Conservation (phyloP, 2,113 vertebrate genomes). For the Xenopus laevis region DNA sequence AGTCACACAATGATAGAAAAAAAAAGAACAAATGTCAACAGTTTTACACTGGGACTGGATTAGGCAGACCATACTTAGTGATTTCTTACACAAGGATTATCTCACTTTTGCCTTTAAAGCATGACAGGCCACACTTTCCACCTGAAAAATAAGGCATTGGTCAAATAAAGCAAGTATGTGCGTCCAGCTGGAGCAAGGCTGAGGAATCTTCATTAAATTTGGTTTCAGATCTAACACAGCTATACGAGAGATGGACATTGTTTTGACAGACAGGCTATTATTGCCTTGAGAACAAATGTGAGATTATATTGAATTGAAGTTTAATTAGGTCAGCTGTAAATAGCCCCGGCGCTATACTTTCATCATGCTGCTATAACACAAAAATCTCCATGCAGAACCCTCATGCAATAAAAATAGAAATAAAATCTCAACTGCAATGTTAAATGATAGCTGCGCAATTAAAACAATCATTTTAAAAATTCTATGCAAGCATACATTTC, state of each 20-base stretch:
- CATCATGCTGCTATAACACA: constrained; percentile 16
- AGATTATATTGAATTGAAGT: constrained; percentile 55
- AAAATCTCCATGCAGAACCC: constrained; percentile 2
- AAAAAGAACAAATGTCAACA: constrained; percentile 99
- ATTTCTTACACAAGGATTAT: constrained; percentile 84
- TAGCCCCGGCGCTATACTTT: constrained; percentile 42
- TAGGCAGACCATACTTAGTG: constrained; percentile 83
- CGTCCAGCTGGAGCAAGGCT: constrained; percentile 40
- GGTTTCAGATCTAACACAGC: constrained; percentile 51
- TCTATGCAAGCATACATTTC: background rate
- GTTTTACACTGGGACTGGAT: constrained; percentile 99
- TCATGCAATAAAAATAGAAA: constrained; percentile 28
- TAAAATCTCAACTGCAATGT: constrained; percentile 4
- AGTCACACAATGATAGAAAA: constrained; percentile 98
- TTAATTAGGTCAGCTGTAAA: constrained; percentile 56
- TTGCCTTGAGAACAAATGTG: constrained; percentile 55
- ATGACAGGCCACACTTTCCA: constrained; percentile 76
- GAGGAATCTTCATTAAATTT: constrained; percentile 55
- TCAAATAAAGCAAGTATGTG: constrained; percentile 27
- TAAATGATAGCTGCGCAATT: background rate
- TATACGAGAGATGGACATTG: constrained; percentile 49
- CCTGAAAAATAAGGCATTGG: constrained; percentile 51
- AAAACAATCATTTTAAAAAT: background rate
- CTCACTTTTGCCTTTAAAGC: constrained; percentile 72
- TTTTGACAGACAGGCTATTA: constrained; percentile 50